phyloP scores from a whole-genome alignment of 2,797 vertebrate species.

The Gambelia wislizenii region DNA sequence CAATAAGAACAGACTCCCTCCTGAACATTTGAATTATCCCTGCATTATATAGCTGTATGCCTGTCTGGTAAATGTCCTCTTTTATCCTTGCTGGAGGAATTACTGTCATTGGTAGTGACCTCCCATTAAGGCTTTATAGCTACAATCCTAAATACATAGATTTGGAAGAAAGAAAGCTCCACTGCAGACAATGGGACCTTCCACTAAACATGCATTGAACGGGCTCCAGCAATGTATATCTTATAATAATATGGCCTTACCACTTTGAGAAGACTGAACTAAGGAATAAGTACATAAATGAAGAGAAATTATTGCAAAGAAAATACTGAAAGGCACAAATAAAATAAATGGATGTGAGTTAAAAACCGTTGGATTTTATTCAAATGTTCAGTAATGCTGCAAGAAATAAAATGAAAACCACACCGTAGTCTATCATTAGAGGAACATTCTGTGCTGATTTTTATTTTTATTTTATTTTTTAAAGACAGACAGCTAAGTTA shows the following conservation, averaged over 20 bases:
- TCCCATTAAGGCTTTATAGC: background rate
- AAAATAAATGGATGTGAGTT: constrained; percentile 15
- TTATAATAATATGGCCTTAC: background rate
- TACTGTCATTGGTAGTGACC: background rate
- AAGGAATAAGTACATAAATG: background rate
- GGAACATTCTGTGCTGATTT: constrained; percentile 36
- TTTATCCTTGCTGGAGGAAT: background rate
- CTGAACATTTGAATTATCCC: background rate
- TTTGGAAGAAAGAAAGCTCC: background rate
- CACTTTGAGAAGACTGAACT: background rate
- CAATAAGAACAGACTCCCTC: background rate
- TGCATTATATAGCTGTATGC: background rate
- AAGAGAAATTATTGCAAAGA: background rate
- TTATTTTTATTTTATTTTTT: constrained; percentile 40
- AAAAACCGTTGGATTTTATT: constrained; percentile 16
- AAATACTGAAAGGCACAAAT: background rate
- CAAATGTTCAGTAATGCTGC: constrained; percentile 21
- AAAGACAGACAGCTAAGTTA: constrained; percentile 9
- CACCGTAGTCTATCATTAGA: constrained; percentile 44
- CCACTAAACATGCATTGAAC: background rate
- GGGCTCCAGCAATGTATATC: background rate
- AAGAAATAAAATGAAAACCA: constrained; percentile 13
- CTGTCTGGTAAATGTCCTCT: background rate
- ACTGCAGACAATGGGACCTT: background rate
- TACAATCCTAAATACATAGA: background rate